These are phyloP conservation scores for Pteromalus puparum DNA, from an alignment of 1,140 invertebrate species.

Conservation along the genomic window DNA sequence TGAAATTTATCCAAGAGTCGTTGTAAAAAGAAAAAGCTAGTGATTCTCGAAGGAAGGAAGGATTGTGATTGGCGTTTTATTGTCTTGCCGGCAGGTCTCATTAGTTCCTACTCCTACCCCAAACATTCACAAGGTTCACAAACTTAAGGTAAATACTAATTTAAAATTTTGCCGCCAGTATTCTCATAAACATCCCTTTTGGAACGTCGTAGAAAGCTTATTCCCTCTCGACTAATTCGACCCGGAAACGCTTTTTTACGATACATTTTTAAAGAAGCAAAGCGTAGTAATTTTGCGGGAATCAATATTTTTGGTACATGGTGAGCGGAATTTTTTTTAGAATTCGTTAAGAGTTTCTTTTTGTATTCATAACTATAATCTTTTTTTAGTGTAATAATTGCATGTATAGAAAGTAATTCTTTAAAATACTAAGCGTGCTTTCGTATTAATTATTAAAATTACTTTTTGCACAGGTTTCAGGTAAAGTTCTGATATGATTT, in stretches of 20 bases:
- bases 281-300: not conserved
- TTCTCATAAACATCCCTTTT: slow-evolving; percentile 7
- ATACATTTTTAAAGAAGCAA: slow-evolving; percentile 12
- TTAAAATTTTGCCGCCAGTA: slow-evolving; percentile 40
- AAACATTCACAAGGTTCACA: slow-evolving; percentile 71
- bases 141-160: slow-evolving; percentile 72
- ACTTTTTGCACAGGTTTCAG: slow-evolving; percentile 5
- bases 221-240: slow-evolving; percentile 37
- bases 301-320: slow-evolving; percentile 23
- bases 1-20: slow-evolving; percentile 25
- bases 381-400: slow-evolving; percentile 3
- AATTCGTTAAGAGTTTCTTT: not conserved
- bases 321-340: slow-evolving; percentile 9
- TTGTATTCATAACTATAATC: not conserved
- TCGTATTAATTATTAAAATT: slow-evolving; percentile 11
- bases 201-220: slow-evolving; percentile 13
- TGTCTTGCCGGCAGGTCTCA: slow-evolving; percentile 72
- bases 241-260: not conserved
- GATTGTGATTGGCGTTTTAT: slow-evolving; percentile 68
- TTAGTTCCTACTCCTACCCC: slow-evolving; percentile 70
- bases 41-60: slow-evolving; percentile 37
- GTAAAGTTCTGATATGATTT: not conserved
- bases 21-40: slow-evolving; percentile 53
- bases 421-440: not conserved
- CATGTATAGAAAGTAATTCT: not conserved